Evolutionary conservation across 2,888 invertebrate species (phyloP).

Genomic region (Zelleria hepariella): DNA sequence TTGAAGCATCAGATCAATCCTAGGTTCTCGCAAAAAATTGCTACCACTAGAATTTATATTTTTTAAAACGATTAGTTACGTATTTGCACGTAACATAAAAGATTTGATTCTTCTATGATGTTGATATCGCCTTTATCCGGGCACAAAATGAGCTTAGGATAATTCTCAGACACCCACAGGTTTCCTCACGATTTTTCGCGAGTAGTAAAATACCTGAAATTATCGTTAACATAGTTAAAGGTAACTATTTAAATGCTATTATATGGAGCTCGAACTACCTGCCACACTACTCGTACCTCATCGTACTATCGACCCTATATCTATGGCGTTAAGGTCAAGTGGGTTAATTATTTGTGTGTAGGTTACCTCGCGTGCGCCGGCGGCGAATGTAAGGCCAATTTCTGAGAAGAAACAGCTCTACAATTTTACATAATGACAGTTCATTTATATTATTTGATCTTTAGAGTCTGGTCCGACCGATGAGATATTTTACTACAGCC

Average conservation of each 20-base stretch:
- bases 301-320: neutral
- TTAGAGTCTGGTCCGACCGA: slow-evolving; percentile 18
- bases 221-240: neutral
- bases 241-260: neutral
- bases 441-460: slow-evolving; percentile 42
- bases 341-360: neutral
- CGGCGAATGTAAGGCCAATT: slow-evolving; percentile 3
- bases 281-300: neutral
- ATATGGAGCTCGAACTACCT: neutral
- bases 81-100: too few relatives aligned
- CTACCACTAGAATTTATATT: too few relatives aligned
- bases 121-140: too few relatives aligned
- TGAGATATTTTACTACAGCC: slow-evolving; percentile 15
- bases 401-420: slow-evolving; percentile 12
- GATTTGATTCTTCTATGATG: too few relatives aligned
- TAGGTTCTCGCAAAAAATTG: too few relatives aligned
- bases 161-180: too few relatives aligned
- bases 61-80: too few relatives aligned
- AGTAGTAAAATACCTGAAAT: neutral
- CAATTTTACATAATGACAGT: slow-evolving; percentile 42
- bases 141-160: too few relatives aligned
- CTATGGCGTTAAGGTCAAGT: neutral
- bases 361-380: slow-evolving; percentile 19
- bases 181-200: too few relatives aligned
- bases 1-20: too few relatives aligned